These are phyloP conservation scores for Himantopus leucocephalus DNA, from an alignment of 2,113 vertebrate genomes.

Conservation along the genomic window DNA sequence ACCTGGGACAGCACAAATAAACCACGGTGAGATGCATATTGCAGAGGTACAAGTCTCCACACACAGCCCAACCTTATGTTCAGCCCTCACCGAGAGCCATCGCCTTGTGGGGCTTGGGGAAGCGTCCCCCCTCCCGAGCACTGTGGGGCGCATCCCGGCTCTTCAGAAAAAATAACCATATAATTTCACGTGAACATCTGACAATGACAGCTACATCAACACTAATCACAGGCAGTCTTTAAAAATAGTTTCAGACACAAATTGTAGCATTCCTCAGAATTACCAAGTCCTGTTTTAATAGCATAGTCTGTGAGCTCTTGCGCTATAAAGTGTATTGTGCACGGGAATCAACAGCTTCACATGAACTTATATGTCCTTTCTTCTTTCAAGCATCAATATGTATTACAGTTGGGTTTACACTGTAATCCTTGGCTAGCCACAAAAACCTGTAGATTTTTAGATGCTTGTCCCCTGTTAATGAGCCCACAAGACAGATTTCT, in stretches of 20 bases:
- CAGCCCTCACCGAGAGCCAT: accelerated
- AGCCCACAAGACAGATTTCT: neutral
- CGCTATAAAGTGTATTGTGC: neutral
- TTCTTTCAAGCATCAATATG: neutral
- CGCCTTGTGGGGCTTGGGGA: neutral
- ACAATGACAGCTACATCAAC: neutral
- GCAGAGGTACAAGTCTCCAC: neutral
- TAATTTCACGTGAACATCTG: neutral
- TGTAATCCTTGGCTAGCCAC: neutral
- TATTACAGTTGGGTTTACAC: neutral
- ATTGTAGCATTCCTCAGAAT: neutral
- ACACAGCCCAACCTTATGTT: neutral
- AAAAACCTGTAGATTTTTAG: neutral
- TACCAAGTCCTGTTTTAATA: neutral
- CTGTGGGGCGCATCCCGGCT: accelerated
- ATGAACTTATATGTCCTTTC: neutral
- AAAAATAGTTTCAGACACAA: neutral
- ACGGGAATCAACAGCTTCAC: neutral
- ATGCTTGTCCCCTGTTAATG: neutral
- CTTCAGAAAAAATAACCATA: neutral
- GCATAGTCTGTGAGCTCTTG: neutral
- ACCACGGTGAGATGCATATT: neutral
- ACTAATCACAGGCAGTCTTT: neutral
- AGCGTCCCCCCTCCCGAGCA: accelerated
- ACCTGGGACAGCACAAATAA: neutral